A percentile compares a stretch with the other conserved stretches of the same genome.
These are phyloP conservation scores for Poecilia gillii DNA, from an alignment of 2,797 vertebrate genomes.

Conservation along the genomic window DNA sequence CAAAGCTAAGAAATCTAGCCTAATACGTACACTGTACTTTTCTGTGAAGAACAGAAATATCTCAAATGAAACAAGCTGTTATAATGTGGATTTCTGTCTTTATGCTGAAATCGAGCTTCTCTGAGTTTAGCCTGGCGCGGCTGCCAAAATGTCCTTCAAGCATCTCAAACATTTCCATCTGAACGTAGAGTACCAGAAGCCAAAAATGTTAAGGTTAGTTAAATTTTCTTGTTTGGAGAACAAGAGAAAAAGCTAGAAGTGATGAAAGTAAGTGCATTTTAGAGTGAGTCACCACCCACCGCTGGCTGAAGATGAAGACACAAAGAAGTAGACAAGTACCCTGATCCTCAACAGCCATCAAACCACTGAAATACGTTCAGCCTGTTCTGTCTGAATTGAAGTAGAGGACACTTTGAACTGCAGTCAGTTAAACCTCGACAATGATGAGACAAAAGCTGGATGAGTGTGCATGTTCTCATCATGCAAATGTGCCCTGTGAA, in stretches of 20 bases:
- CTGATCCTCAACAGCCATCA: neutral
- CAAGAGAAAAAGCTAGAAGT: neutral
- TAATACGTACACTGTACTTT: neutral
- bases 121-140: neutral
- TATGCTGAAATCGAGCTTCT: neutral
- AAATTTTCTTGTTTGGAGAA: neutral
- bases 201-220: neutral
- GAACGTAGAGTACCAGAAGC: neutral
- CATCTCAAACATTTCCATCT: neutral
- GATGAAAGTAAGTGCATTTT: neutral
- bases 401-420: neutral
- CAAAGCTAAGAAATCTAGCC: neutral
- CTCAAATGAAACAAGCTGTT: neutral
- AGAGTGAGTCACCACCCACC: neutral
- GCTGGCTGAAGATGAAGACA: neutral
- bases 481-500: neutral
- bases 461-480: neutral
- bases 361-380: neutral
- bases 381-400: neutral
- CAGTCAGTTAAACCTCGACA: neutral
- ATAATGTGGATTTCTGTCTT: neutral
- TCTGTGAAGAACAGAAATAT: neutral
- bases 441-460: neutral
- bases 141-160: neutral
- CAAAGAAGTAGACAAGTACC: neutral